A percentile compares a stretch with the other conserved stretches of the same genome.
These are phyloP conservation scores for Corydoras sp. DNA, from an alignment of 2,113 vertebrate species.

Conservation along the genomic window DNA sequence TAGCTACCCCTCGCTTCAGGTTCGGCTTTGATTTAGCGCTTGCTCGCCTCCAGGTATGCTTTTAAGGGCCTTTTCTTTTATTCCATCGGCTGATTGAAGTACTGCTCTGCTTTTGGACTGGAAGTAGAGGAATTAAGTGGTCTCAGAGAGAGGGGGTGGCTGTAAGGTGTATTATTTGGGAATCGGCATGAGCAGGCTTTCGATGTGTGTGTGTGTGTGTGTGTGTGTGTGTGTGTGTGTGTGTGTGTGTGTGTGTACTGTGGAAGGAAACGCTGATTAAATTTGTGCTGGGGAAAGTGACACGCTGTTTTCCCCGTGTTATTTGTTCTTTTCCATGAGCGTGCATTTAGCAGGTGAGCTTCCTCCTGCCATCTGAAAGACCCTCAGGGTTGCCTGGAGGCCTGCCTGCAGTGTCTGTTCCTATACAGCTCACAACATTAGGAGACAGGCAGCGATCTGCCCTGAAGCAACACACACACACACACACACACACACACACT, in stretches of 20 bases:
- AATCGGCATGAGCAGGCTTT: slow-evolving; percentile 2
- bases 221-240: slow-evolving; percentile 1
- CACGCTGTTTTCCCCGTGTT: not conserved
- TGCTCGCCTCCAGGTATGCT: slow-evolving; percentile 36
- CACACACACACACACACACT: slow-evolving; percentile 15
- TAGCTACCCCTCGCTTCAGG: slow-evolving; percentile 66
- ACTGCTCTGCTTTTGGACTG: slow-evolving; percentile 19
- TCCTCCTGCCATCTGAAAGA: slow-evolving; percentile 47
- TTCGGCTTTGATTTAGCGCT: slow-evolving; percentile 55
- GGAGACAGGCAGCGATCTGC: slow-evolving; percentile 56
- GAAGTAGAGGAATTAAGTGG: slow-evolving; percentile 40
- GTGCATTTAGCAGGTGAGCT: slow-evolving; percentile 53
- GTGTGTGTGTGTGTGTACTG: not conserved
- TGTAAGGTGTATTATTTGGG: slow-evolving; percentile 27
- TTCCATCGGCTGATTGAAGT: slow-evolving; percentile 37
- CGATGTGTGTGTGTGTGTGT: slow-evolving; percentile 8
- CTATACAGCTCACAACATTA: slow-evolving; percentile 54
- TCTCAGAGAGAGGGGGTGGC: not conserved
- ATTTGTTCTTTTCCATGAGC: slow-evolving; percentile 20
- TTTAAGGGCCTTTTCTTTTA: slow-evolving; percentile 41
- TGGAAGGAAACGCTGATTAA: not conserved
- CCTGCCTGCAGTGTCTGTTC: slow-evolving; percentile 63
- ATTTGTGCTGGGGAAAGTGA: not conserved
- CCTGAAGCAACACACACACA: slow-evolving; percentile 48
- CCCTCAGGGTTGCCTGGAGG: slow-evolving; percentile 64